These are phyloP conservation scores for Noctilio leporinus DNA, from an alignment of 2,113 vertebrate species.

Conservation along the genomic window DNA sequence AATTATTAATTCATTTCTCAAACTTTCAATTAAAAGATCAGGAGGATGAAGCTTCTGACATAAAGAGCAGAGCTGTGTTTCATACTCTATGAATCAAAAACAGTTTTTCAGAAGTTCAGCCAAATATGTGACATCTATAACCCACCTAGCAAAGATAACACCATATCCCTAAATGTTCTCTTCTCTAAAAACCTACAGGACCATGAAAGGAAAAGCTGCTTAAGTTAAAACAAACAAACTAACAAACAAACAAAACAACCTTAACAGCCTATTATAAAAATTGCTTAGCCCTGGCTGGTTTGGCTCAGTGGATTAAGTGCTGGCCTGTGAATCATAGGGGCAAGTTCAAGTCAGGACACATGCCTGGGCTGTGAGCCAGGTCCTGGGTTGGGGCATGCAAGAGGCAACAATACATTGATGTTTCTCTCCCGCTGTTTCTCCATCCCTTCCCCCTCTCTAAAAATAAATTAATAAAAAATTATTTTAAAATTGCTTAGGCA, in stretches of 20 bases:
- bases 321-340: too few species aligned
- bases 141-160: neutral
- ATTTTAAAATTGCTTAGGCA: neutral
- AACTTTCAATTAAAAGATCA: neutral
- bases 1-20: neutral
- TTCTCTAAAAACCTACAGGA: neutral
- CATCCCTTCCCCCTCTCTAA: too few species aligned
- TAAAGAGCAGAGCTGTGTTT: neutral
- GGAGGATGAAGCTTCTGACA: neutral
- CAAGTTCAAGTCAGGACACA: too few species aligned
- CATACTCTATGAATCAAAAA: neutral
- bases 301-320: too few species aligned
- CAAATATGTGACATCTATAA: neutral
- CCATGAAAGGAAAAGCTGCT: neutral
- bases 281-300: too few species aligned
- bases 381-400: too few species aligned
- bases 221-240: too few species aligned
- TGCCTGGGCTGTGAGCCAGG: too few species aligned
- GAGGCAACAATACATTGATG: too few species aligned
- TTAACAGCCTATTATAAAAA: neutral
- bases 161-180: neutral
- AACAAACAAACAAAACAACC: too few species aligned
- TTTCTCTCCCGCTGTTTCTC: too few species aligned
- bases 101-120: neutral
- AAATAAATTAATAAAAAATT: too few species aligned